Evolutionary conservation across 2,888 invertebrate species (phyloP).

Genomic region (Clunio marinus): DNA sequence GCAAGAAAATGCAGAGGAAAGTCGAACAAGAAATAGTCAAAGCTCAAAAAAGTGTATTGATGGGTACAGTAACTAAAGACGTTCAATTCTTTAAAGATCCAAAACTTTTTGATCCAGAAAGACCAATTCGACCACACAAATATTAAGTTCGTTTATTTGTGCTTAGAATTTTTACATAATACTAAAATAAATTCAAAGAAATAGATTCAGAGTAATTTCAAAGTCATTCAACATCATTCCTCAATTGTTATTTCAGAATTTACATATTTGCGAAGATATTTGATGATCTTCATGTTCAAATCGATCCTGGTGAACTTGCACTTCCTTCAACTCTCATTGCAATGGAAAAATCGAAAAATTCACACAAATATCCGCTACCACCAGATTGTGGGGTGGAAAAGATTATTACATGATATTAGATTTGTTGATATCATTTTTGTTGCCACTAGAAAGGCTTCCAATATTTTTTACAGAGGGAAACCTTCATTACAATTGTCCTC

Average conservation of each 20-base stretch:
- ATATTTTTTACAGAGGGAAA: conserved; percentile 9
- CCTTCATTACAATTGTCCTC: not conserved
- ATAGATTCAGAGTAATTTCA: too few species aligned
- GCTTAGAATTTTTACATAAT: too few species aligned
- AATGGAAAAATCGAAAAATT: not conserved
- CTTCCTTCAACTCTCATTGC: not conserved
- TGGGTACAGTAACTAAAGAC: conserved; percentile 79
- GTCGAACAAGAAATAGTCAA: conserved; percentile 70
- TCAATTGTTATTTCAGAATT: too few species aligned
- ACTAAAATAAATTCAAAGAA: too few species aligned
- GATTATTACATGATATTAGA: not conserved
- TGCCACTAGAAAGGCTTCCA: not conserved
- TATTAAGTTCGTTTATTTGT: too few species aligned
- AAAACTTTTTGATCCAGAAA: conserved; percentile 82
- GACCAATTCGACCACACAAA: conserved; percentile 73
- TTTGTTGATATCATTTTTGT: not conserved
- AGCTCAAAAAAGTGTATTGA: conserved; percentile 73
- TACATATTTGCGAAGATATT: too few species aligned
- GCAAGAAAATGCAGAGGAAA: conserved; percentile 70
- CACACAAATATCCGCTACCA: conserved; percentile 13
- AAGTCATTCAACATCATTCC: too few species aligned
- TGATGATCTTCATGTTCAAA: not conserved
- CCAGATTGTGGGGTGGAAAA: not conserved
- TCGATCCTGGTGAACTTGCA: conserved; percentile 24
- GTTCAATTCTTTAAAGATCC: conserved; percentile 80